phyloP scores from a whole-genome alignment of 2,797 vertebrate species.

The Tauraco hartlaubi region DNA sequence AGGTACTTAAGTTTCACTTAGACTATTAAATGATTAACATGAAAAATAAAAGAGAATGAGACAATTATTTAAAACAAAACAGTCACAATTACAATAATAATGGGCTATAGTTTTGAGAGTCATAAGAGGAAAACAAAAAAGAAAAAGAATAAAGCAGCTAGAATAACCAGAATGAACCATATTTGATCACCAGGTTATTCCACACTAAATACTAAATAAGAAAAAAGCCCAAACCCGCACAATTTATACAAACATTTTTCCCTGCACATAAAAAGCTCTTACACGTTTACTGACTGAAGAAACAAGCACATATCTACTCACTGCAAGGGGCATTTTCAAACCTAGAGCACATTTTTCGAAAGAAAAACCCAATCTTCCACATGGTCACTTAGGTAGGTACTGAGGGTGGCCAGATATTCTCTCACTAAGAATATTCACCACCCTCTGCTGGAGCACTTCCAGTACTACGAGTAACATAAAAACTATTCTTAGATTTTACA shows the following conservation, averaged over 20 bases:
- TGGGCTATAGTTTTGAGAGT: background rate
- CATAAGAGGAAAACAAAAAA: slow-evolving; percentile 2
- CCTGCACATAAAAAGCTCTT: background rate
- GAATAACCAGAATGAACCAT: background rate
- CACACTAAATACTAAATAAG: background rate
- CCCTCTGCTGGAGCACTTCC: slow-evolving; percentile 68
- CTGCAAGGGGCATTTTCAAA: background rate
- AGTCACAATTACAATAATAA: background rate
- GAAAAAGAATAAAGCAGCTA: background rate
- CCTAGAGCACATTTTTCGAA: background rate
- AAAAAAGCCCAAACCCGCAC: background rate
- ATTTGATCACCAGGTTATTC: background rate
- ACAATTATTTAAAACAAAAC: slow-evolving; percentile 9
- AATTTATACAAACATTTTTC: background rate
- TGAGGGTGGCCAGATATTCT: background rate
- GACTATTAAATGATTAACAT: background rate
- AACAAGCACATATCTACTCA: background rate
- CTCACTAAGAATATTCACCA: slow-evolving; percentile 36
- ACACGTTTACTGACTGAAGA: background rate
- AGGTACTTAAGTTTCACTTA: background rate
- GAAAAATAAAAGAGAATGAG: background rate
- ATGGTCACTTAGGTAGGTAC: background rate
- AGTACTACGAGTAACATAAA: background rate
- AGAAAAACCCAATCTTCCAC: background rate
- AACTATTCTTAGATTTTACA: background rate